Conservation (phyloP, 1,140 invertebrate genomes). For the Trachymyrmex septentrionalis region DNA sequence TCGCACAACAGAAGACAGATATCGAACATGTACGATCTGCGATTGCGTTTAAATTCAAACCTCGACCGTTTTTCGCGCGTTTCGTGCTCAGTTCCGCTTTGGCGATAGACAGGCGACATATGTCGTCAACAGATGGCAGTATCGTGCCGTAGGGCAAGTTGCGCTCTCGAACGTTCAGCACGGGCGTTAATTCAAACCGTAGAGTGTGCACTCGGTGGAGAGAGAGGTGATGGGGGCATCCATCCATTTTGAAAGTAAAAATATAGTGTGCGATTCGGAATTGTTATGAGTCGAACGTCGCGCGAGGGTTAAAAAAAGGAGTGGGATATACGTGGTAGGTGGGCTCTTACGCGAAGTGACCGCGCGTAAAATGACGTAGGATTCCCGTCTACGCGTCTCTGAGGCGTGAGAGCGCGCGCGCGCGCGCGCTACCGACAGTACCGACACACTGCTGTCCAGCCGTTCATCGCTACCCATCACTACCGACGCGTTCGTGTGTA, state of each 20-base stretch:
- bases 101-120: too few relatives aligned
- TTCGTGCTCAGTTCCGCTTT: neutral
- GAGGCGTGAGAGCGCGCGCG: constrained; percentile 66
- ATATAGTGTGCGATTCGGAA: constrained; percentile 79
- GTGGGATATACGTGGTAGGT: constrained; percentile 47
- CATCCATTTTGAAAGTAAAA: constrained; percentile 84
- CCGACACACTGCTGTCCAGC: too few relatives aligned
- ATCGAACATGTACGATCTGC: too few relatives aligned
- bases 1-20: too few relatives aligned
- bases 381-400: neutral
- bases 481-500: constrained; percentile 52
- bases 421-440: too few relatives aligned
- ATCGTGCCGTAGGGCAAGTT: neutral
- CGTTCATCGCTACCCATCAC: too few relatives aligned
- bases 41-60: too few relatives aligned
- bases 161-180: neutral
- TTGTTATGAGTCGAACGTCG: constrained; percentile 66
- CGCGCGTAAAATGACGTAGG: constrained; percentile 76
- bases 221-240: constrained; percentile 56
- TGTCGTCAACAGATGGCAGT: constrained; percentile 64
- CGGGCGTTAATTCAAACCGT: constrained; percentile 75
- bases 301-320: constrained; percentile 62
- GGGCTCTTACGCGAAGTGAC: constrained; percentile 62
- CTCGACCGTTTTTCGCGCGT: neutral
- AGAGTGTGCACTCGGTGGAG: constrained; percentile 33